Evolutionary conservation across 2,113 vertebrate species (phyloP).

Genomic region (Enhydra lutris): DNA sequence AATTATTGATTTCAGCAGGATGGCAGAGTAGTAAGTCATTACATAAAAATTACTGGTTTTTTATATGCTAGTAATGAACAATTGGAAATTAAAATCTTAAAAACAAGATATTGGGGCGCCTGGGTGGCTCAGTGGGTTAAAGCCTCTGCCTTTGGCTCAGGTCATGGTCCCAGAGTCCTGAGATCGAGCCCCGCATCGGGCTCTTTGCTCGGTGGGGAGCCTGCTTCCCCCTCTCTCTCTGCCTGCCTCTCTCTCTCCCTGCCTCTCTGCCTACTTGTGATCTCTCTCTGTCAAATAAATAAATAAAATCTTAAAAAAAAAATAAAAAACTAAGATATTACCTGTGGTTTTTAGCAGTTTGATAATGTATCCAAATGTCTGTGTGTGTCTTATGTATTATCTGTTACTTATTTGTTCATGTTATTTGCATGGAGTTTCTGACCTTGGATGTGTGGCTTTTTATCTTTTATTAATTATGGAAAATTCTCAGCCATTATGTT

Average conservation of each 20-base stretch:
- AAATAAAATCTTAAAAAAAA: not conserved
- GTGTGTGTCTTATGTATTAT: not conserved
- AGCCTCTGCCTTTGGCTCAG: too few species aligned
- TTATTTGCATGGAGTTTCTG: not conserved
- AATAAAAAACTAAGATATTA: not conserved
- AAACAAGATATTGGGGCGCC: not conserved
- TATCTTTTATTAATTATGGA: not conserved
- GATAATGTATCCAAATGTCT: not conserved
- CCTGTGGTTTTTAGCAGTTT: not conserved
- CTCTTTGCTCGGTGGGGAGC: too few species aligned
- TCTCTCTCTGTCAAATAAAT: too few species aligned
- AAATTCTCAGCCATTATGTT: not conserved
- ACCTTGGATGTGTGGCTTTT: not conserved
- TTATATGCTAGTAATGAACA: not conserved
- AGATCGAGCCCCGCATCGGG: too few species aligned
- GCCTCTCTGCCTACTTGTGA: too few species aligned
- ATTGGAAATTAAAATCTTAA: slow-evolving; percentile 1
- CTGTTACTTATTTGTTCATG: not conserved
- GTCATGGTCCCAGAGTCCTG: too few species aligned
- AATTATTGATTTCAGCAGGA: not conserved
- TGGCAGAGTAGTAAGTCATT: not conserved
- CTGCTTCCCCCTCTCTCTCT: too few species aligned
- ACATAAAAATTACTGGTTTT: not conserved
- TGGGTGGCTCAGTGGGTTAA: too few species aligned
- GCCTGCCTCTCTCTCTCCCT: too few species aligned